These are phyloP conservation scores for Sarcophaga carnaria DNA, from an alignment of 2,888 invertebrate species.

Conservation along the genomic window DNA sequence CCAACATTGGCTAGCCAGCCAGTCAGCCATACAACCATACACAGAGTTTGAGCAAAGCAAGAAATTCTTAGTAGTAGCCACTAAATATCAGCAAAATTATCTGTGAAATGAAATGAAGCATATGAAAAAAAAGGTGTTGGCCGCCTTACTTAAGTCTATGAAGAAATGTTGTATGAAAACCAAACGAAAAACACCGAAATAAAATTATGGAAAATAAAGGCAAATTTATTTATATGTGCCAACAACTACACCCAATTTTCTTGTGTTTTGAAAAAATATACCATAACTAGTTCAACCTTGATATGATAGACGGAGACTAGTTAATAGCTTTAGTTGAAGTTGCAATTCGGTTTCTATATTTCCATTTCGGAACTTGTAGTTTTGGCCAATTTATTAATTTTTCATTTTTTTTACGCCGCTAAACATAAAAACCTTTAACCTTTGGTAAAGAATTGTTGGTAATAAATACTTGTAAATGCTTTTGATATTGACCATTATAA, in stretches of 20 bases:
- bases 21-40: conserved; percentile 16
- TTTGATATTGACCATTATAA: conserved; percentile 68
- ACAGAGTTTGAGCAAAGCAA: conserved; percentile 26
- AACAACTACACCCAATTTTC: conserved; percentile 68
- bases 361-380: neutral
- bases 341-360: conserved; percentile 26
- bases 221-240: conserved; percentile 66
- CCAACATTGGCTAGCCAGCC: conserved; percentile 20
- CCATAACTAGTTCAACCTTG: conserved; percentile 72
- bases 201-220: conserved; percentile 3
- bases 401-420: conserved; percentile 42
- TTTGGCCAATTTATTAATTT: conserved; percentile 27
- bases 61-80: conserved; percentile 66
- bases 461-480: conserved; percentile 58
- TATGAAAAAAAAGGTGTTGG: conserved; percentile 64
- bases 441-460: conserved; percentile 54
- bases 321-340: conserved; percentile 53
- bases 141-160: conserved; percentile 55
- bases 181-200: neutral
- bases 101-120: conserved; percentile 19
- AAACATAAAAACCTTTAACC: conserved; percentile 59
- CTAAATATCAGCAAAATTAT: conserved; percentile 69
- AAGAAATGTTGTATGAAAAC: conserved; percentile 41
- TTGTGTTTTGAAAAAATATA: conserved; percentile 20
- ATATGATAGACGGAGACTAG: conserved; percentile 60